A percentile compares a stretch with the other conserved stretches of the same genome.
These are phyloP conservation scores for Dipodomys merriami DNA, from an alignment of 2,113 vertebrate species.

Conservation along the genomic window DNA sequence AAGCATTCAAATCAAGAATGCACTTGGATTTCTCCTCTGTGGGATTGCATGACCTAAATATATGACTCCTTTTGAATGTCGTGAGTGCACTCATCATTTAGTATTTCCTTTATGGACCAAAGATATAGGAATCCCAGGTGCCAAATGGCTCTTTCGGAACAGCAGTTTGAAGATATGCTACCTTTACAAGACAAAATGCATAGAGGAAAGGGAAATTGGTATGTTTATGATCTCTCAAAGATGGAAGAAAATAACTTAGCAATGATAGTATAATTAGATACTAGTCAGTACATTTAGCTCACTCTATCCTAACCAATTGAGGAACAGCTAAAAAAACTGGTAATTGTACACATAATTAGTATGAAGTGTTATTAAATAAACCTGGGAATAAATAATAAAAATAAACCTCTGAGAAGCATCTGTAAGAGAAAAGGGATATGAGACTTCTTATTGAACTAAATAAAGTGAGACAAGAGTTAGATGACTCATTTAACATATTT, in stretches of 20 bases:
- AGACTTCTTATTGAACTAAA: conserved; percentile 50
- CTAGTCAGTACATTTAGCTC: not conserved
- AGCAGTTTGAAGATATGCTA: conserved; percentile 47
- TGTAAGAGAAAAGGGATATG: conserved; percentile 43
- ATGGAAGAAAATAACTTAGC: conserved; percentile 52
- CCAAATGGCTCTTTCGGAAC: conserved; percentile 35
- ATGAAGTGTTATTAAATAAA: conserved; percentile 51
- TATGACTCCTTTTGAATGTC: conserved; percentile 45
- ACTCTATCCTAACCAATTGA: conserved; percentile 11
- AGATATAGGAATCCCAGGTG: conserved; percentile 49
- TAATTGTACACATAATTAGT: conserved; percentile 47
- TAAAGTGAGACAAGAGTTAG: conserved; percentile 60
- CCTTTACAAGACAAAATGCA: conserved; percentile 48
- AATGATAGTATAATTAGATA: conserved; percentile 33
- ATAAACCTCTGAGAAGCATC: conserved; percentile 53
- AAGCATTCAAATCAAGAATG: conserved; percentile 34
- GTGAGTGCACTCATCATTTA: conserved; percentile 31
- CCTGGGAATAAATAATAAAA: conserved; percentile 57
- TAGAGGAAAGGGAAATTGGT: conserved; percentile 32
- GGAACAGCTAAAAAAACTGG: conserved; percentile 54
- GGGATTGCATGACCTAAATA: conserved; percentile 19
- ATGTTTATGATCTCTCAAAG: conserved; percentile 42
- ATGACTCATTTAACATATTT: conserved; percentile 57
- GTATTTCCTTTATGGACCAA: not conserved
- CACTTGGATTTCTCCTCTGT: not conserved